Base-by-base conservation (phyloP, 2,888 invertebrate genomes). In the Endotricha flammealis region DNA sequence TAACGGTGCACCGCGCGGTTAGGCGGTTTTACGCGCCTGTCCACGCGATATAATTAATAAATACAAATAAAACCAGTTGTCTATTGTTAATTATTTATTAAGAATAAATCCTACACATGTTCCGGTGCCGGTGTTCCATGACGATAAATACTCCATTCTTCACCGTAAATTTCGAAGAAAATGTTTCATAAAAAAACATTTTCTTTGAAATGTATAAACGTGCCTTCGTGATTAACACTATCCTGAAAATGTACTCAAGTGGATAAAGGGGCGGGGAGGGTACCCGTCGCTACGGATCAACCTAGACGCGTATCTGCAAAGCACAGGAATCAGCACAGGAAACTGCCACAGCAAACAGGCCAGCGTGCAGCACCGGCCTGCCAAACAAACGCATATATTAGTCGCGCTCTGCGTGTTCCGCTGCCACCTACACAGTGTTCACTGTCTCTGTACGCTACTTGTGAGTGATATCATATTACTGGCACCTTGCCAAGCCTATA, bases 341-440 rank as follows among this genome's bases (percentile, higher is more conserved):
- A 61, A 80, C 85, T 79, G 85, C 81, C 80, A 76, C 83, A 79
- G 83, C 82, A 80, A 72, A 77, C 82, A 83, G 85, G 85, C 86
- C 85, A 85, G 82, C 86, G 74, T 56, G 77, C 85, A 75, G 74
- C 85, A 85, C 86, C 86, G 85, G 85, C 86, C 86, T 86, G 86
- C 78, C 86, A 78, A 86, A 86, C 83, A 85, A 86, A 85, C 64
- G 70, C 59, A 66, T 57, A 59, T 53, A 71, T 85, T 85, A 85
- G 75, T 71, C 59, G 48, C 48, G 58, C 53, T 62, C 73, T 65
- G 65, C 59, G 52, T 49, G 52, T 60, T 63, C 56, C 55, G 50
- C 38, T 41, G 49, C 53, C 53, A 55, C 46, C 58, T 52, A 57
- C 39, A 35, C 38, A 44, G 35, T 30, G 38, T 43, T 34, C 29